These are phyloP conservation scores for Cotesia glomerata DNA, from an alignment of 1,140 invertebrate genomes.

Conservation along the genomic window DNA sequence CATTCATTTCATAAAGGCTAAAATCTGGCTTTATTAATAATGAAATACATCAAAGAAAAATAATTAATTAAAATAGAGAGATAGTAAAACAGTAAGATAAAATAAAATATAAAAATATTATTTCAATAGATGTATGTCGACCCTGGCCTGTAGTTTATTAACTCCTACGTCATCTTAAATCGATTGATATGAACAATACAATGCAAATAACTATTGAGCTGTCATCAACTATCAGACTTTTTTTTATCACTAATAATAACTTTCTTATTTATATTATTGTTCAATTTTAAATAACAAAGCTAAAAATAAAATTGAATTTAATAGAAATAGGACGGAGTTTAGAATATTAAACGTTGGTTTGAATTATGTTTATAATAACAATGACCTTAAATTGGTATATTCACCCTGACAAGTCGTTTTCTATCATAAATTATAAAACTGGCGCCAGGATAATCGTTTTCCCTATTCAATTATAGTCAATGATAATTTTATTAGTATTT, in stretches of 20 bases:
- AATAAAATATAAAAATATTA: neutral
- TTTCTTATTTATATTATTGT: no score
- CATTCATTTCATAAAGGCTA: no score
- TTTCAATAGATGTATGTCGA: constrained; percentile 25
- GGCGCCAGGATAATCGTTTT: constrained; percentile 57
- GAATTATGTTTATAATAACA: no score
- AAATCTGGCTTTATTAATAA: no score
- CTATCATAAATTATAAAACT: neutral
- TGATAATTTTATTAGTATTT: constrained; percentile 50
- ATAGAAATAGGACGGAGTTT: no score
- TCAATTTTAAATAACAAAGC: no score
- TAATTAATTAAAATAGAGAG: neutral
- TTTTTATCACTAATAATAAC: neutral
- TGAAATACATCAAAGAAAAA: no score
- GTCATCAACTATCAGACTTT: constrained; percentile 9
- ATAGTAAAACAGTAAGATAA: neutral
- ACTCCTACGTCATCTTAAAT: constrained; percentile 26
- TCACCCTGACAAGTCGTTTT: constrained; percentile 2
- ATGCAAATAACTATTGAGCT: constrained; percentile 25
- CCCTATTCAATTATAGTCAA: constrained; percentile 20
- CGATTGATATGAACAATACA: constrained; percentile 33
- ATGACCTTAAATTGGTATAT: neutral
- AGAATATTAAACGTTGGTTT: no score
- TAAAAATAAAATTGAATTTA: no score
- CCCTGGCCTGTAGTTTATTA: constrained; percentile 26